Conservation (phyloP, 2,888 invertebrate genomes). For the Lingula anatina region DNA sequence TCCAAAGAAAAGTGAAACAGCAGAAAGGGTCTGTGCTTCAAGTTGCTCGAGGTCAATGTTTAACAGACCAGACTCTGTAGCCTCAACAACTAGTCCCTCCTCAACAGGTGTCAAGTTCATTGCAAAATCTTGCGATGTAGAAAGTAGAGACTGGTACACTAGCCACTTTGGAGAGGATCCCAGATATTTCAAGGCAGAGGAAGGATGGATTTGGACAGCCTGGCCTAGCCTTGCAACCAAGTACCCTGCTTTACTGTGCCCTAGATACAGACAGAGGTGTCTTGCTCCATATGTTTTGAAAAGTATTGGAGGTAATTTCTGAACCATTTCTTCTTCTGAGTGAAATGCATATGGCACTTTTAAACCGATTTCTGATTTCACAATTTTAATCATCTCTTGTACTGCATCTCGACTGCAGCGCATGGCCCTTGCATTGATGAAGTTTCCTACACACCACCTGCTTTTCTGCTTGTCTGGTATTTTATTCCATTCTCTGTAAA, state of each 20-base stretch:
- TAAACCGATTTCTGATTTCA: slow-evolving; percentile 21
- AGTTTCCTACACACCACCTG: slow-evolving; percentile 41
- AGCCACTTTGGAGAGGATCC: slow-evolving; percentile 30
- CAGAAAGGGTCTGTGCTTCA: slow-evolving; percentile 14
- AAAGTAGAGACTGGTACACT: slow-evolving; percentile 27
- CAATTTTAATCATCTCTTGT: slow-evolving; percentile 20
- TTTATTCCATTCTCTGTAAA: slow-evolving; percentile 31
- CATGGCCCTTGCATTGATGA: slow-evolving; percentile 44
- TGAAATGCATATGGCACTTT: background rate
- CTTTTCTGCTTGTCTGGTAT: slow-evolving; percentile 24
- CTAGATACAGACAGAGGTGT: slow-evolving; percentile 32
- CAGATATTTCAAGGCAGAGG: slow-evolving; percentile 24
- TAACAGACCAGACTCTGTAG: slow-evolving; percentile 9
- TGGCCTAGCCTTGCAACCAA: slow-evolving; percentile 16
- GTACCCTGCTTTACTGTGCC: slow-evolving; percentile 34
- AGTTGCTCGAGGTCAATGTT: slow-evolving; percentile 15
- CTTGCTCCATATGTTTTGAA: background rate
- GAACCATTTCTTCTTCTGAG: background rate
- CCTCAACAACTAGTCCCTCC: slow-evolving; percentile 20
- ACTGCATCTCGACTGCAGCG: slow-evolving; percentile 25
- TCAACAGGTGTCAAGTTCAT: slow-evolving; percentile 30
- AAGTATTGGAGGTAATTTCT: background rate
- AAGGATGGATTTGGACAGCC: slow-evolving; percentile 34
- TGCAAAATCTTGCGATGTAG: slow-evolving; percentile 31
- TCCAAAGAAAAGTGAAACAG: slow-evolving; percentile 20